Base-by-base conservation (phyloP, 1,140 invertebrate genomes). In the Sipha flava region DNA sequence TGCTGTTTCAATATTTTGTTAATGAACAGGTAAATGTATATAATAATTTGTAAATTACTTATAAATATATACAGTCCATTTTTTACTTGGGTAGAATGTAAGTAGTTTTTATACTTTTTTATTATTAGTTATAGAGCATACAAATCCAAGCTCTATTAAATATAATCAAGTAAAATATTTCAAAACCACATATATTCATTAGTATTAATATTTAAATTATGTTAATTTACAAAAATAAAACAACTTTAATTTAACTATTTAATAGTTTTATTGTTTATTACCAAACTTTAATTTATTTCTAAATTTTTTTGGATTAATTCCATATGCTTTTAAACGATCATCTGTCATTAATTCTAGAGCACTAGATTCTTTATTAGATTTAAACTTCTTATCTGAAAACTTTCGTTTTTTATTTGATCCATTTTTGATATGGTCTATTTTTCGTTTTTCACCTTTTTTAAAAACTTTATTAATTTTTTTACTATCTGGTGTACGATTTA, bases 261-360 rank as follows among this genome's bases (percentile, higher is more conserved):
- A 73, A 49, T 10, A n/a, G 16, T 29, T 70, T 45, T 75, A 75
- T 77, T 84, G 9, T 14, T 88, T 86, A 66, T 79, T 84, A 29
- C 45, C 62, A 77, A 79, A 82, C 7, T 45, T 82, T 57, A 82
- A 45, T 83, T 89, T 90, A 82, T 90, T 91, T 85, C 90, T 92
- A 80, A 91, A 94, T 84, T 96, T 96, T 82, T 94, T 95, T 1
- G 95, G 94, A 89, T 97, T 96, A 54, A 97, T 90, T 80, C 95
- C 95, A 86, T 94, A 98, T 0, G 94, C 94, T 84, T 91, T 89
- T 1, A 98, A 86, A 81, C 96, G 89, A 80, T 93, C 90, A 85
- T 94, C 91, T 64, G 91, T 90, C 34, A 94, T 64, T 26, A 52
- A 77, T 59, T 77, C 73, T 40, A 77, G 43, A 31, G 18, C 73